phyloP scores from a whole-genome alignment of 2,797 vertebrate species.

The Anabas testudineus region DNA sequence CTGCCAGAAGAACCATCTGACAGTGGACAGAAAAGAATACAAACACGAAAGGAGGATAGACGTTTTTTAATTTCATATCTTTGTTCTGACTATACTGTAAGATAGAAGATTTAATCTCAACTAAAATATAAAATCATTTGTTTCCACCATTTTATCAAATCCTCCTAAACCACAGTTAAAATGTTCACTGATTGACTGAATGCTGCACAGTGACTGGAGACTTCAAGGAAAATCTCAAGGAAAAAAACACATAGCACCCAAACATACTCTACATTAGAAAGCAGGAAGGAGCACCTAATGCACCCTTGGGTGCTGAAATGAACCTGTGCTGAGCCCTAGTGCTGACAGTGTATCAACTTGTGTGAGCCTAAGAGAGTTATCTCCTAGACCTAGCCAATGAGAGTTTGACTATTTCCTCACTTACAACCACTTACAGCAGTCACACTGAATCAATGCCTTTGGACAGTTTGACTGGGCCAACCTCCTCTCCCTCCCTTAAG shows the following conservation, averaged over 20 bases:
- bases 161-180: conserved; percentile 43
- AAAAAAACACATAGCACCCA: not conserved
- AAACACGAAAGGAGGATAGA: conserved; percentile 28
- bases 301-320: conserved; percentile 43
- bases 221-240: not conserved
- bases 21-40: conserved; percentile 9
- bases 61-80: not conserved
- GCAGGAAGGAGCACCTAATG: conserved; percentile 26
- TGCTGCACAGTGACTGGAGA: not conserved
- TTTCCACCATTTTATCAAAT: conserved; percentile 1
- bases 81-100: conserved; percentile 18
- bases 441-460: conserved; percentile 71
- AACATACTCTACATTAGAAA: conserved; percentile 2
- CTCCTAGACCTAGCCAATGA: conserved; percentile 62
- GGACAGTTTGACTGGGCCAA: conserved; percentile 64
- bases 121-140: conserved; percentile 27
- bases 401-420: conserved; percentile 63
- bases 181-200: conserved; percentile 3
- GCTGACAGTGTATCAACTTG: conserved; percentile 55
- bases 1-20: conserved; percentile 25
- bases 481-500: conserved; percentile 36
- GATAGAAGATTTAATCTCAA: conserved; percentile 20
- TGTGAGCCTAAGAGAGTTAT: conserved; percentile 59
- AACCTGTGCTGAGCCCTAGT: conserved; percentile 30
- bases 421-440: conserved; percentile 74